Evolutionary conservation across 2,797 vertebrate genomes (phyloP).

Genomic region (Centropyge bicolor): DNA sequence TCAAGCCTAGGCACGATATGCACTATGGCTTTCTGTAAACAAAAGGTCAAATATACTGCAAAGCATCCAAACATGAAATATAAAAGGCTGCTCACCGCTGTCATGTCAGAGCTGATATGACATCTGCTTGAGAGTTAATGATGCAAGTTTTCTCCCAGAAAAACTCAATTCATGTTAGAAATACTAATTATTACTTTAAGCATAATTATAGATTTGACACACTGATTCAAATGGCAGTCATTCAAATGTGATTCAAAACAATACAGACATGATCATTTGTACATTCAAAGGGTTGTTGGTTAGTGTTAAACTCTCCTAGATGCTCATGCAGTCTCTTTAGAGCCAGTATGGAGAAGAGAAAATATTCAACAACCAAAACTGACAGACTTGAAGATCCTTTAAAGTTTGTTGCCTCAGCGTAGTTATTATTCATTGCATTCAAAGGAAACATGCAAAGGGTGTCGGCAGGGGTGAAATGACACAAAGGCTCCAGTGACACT

Average conservation of each 20-base stretch:
- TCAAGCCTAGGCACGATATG: no score
- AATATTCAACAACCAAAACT: background rate
- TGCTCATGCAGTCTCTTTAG: no score
- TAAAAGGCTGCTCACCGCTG: background rate
- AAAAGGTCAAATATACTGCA: background rate
- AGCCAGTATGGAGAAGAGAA: no score
- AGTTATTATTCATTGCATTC: background rate
- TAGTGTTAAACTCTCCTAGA: background rate
- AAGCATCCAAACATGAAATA: background rate
- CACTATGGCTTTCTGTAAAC: background rate
- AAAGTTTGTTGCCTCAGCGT: background rate
- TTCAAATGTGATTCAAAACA: background rate
- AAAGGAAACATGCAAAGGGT: background rate
- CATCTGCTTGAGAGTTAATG: background rate
- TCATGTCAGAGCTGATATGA: background rate
- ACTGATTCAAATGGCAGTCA: background rate
- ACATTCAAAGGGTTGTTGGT: background rate
- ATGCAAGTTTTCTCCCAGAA: background rate
- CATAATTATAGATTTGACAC: background rate
- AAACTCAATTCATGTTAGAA: no score
- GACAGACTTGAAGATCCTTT: no score
- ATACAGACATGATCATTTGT: background rate
- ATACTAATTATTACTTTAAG: no score
- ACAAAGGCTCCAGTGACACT: background rate
- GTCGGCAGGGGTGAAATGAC: background rate